A percentile compares a stretch with the other conserved stretches of the same genome.
Conservation (phyloP, 2,888 invertebrate genomes). For the Patella pellucida region DNA sequence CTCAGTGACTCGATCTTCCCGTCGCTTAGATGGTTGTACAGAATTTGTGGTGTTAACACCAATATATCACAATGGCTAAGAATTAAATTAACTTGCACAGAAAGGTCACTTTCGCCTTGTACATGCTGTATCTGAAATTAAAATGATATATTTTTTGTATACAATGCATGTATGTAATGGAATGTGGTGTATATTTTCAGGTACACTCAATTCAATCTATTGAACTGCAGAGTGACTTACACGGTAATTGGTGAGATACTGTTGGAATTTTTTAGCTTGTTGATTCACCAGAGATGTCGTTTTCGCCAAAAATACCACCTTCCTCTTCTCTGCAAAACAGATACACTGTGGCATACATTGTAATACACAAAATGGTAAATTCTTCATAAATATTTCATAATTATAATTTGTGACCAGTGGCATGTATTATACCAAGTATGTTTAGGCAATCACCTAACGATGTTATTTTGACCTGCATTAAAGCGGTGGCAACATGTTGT, state of each 20-base stretch:
- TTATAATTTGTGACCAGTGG: no score
- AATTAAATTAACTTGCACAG: constrained; percentile 25
- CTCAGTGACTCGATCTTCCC: constrained; percentile 25
- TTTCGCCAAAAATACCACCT: constrained; percentile 40
- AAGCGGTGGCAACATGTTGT: no score
- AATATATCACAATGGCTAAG: constrained; percentile 42
- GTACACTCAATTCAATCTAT: no score
- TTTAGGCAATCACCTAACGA: no score
- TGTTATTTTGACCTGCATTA: no score
- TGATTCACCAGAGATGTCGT: constrained; percentile 44
- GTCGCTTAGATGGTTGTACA: constrained; percentile 51
- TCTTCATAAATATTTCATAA: no score
- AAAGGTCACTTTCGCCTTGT: constrained; percentile 29
- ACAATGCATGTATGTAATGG: no score
- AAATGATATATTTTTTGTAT: background rate
- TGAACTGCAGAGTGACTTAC: no score
- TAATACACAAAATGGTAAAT: no score
- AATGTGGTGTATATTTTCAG: no score
- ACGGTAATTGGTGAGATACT: constrained; percentile 21
- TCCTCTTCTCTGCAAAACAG: background rate
- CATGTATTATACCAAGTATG: no score
- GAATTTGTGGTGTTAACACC: constrained; percentile 66
- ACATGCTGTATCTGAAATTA: constrained; percentile 21
- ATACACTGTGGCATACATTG: no score
- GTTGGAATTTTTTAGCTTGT: constrained; percentile 33